These are phyloP conservation scores for Idaea straminata DNA, from an alignment of 2,888 invertebrate species.

Conservation along the genomic window DNA sequence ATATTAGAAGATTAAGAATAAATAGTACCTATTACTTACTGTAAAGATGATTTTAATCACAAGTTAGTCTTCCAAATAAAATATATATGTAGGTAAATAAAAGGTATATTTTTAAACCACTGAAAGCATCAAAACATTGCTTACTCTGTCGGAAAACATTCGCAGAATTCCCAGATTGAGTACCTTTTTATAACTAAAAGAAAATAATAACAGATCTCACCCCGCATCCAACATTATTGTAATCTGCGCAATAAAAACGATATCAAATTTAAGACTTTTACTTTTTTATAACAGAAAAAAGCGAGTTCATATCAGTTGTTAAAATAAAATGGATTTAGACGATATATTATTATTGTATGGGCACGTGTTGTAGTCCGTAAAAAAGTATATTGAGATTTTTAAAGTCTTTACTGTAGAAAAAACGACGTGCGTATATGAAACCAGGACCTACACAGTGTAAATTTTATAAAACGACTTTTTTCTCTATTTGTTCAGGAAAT, in stretches of 20 bases:
- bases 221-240: constrained; percentile 61
- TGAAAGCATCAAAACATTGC: not conserved
- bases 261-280: constrained; percentile 70
- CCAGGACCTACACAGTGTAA: not conserved
- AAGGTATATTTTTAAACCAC: not conserved
- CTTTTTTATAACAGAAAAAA: constrained; percentile 71
- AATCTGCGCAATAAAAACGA: constrained; percentile 73
- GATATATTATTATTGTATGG: constrained; percentile 21
- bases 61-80: no score
- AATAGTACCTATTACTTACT: no score
- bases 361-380: constrained; percentile 50
- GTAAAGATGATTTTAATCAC: no score
- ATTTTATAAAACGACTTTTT: no score
- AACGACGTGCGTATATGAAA: not conserved
- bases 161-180: constrained; percentile 5
- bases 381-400: constrained; percentile 19
- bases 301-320: constrained; percentile 74
- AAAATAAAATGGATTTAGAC: constrained; percentile 70
- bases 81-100: no score
- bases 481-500: no score
- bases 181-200: constrained; percentile 23
- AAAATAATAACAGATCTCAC: constrained; percentile 40
- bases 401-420: not conserved
- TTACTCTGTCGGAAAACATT: not conserved
- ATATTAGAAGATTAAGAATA: no score